Evolutionary conservation across 2,888 invertebrate species (phyloP).

Genomic region (Hemicrepidius hirtus): DNA sequence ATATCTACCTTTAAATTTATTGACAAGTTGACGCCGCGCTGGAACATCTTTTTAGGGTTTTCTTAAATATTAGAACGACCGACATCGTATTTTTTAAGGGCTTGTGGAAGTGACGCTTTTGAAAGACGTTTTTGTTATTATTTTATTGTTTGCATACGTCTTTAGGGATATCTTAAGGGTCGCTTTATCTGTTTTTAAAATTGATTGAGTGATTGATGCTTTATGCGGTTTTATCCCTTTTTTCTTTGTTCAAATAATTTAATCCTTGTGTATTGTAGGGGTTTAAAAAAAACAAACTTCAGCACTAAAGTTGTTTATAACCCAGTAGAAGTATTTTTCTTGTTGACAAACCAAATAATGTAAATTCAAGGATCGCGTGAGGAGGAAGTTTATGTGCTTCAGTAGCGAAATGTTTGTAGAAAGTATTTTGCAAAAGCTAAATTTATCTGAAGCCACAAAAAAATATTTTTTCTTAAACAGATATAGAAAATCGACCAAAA

Average conservation of each 20-base stretch:
- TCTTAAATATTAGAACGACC: background rate
- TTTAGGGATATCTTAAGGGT: background rate
- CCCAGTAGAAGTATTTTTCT: constrained; percentile 1
- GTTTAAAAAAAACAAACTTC: background rate
- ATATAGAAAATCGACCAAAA: too few species aligned
- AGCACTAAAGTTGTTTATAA: background rate
- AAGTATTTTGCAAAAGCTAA: too few species aligned
- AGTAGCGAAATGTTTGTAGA: background rate
- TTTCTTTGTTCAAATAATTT: too few species aligned
- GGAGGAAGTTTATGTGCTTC: background rate
- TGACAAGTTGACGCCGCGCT: background rate
- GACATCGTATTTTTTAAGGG: background rate
- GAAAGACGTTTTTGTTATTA: background rate
- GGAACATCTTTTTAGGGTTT: background rate
- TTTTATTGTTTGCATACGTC: background rate
- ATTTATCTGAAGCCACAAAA: too few species aligned
- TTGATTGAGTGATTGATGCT: background rate
- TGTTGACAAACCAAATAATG: constrained; percentile 20
- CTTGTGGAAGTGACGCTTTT: background rate
- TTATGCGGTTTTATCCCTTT: background rate
- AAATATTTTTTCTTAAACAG: too few species aligned
- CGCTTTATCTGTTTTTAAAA: background rate
- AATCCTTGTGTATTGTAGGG: background rate
- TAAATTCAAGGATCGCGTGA: background rate
- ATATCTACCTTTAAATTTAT: background rate